Conservation (phyloP, 2,888 invertebrate genomes). For the Hybos culiciformis region DNA sequence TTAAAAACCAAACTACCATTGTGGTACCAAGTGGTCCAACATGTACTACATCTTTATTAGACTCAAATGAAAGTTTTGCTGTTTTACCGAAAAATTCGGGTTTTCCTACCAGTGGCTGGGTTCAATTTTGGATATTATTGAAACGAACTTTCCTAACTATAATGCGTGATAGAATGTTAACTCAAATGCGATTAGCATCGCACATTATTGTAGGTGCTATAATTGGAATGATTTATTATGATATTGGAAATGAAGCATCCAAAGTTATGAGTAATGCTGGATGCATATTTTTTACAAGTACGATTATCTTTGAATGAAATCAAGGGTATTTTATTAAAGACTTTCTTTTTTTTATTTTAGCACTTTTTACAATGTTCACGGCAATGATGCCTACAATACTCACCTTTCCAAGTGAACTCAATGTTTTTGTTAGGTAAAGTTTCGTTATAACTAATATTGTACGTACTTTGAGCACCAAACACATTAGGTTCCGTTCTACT, state of each 20-base stretch:
- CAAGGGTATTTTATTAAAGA: no score
- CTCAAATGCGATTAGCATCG: conserved; percentile 66
- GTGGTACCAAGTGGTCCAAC: conserved; percentile 2
- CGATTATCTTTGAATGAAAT: no score
- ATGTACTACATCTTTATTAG: conserved; percentile 55
- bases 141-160: conserved; percentile 72
- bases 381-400: conserved; percentile 98
- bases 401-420: conserved; percentile 93
- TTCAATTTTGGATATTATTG: conserved; percentile 77
- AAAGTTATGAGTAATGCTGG: conserved; percentile 92
- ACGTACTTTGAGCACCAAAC: no score
- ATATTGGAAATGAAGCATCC: conserved; percentile 83
- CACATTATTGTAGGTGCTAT: conserved; percentile 72
- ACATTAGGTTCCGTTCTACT: no score
- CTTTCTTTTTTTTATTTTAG: no score
- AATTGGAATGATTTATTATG: conserved; percentile 85
- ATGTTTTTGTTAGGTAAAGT: conserved; percentile 81
- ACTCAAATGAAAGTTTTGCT: conserved; percentile 58
- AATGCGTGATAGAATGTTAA: conserved; percentile 74
- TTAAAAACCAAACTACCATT: background rate
- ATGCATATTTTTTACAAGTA: conserved; percentile 90
- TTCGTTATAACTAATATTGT: no score
- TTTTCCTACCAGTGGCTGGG: conserved; percentile 68
- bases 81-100: conserved; percentile 51
- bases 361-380: conserved; percentile 93